phyloP scores from a whole-genome alignment of 2,797 vertebrate species.

The Microhierax caerulescens region DNA sequence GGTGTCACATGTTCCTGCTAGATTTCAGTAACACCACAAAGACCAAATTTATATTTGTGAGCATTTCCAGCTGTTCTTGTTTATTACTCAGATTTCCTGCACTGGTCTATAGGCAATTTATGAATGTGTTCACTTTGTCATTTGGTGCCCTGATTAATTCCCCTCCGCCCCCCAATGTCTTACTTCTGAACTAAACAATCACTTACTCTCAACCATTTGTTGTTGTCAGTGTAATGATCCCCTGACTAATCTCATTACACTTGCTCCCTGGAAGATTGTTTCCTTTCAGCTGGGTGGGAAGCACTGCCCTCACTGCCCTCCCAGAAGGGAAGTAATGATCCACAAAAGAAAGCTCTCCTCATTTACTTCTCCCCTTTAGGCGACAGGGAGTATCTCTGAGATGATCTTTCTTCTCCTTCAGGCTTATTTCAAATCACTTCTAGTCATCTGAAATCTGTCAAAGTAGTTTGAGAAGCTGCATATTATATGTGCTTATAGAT shows the following conservation, averaged over 20 bases:
- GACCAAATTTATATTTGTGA: background rate
- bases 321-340: constrained; percentile 18
- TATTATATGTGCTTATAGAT: background rate
- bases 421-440: background rate
- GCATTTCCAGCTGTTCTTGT: background rate
- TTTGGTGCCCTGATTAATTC: background rate
- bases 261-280: background rate
- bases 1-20: background rate
- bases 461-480: background rate
- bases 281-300: background rate
- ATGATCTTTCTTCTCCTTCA: background rate
- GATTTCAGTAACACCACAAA: background rate
- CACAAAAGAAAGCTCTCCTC: background rate
- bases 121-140: background rate
- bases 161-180: background rate
- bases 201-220: background rate
- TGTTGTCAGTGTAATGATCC: constrained; percentile 10
- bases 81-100: background rate
- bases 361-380: background rate
- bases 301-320: background rate
- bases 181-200: background rate
- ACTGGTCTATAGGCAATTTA: background rate
- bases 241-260: background rate
- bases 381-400: background rate
- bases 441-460: background rate